These are phyloP conservation scores for Agonum fuliginosum DNA, from an alignment of 2,888 invertebrate genomes.

Conservation along the genomic window DNA sequence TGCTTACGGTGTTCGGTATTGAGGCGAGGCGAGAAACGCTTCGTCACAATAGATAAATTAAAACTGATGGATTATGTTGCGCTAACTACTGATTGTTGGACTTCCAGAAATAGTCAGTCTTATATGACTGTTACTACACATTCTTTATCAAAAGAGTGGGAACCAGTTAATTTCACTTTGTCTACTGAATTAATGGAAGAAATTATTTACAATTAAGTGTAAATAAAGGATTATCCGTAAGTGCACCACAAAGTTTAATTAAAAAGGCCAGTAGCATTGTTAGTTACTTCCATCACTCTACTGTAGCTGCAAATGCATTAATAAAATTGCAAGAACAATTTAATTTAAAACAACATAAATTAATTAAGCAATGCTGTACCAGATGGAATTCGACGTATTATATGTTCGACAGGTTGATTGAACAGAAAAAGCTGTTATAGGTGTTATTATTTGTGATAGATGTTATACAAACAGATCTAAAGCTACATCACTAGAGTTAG, in stretches of 20 bases:
- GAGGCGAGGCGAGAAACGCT: too few species aligned
- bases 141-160: slow-evolving; percentile 16
- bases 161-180: slow-evolving; percentile 31
- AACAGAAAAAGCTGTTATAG: slow-evolving; percentile 51
- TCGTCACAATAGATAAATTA: too few species aligned
- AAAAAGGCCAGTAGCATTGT: slow-evolving; percentile 50
- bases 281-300: slow-evolving; percentile 58
- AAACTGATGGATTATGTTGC: slow-evolving; percentile 36
- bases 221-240: slow-evolving; percentile 55
- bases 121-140: slow-evolving; percentile 58
- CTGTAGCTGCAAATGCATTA: slow-evolving; percentile 43
- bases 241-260: not conserved
- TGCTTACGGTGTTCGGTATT: too few species aligned
- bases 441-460: too few species aligned
- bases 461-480: too few species aligned
- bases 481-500: too few species aligned
- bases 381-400: too few species aligned
- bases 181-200: slow-evolving; percentile 37
- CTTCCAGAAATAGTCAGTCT: slow-evolving; percentile 50
- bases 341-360: slow-evolving; percentile 37
- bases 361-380: slow-evolving; percentile 49
- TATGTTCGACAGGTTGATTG: slow-evolving; percentile 48
- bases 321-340: slow-evolving; percentile 36
- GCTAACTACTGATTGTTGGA: slow-evolving; percentile 59
- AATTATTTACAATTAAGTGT: slow-evolving; percentile 48